phyloP scores from a whole-genome alignment of 2,888 invertebrate genomes.

The Chalcis sispes region DNA sequence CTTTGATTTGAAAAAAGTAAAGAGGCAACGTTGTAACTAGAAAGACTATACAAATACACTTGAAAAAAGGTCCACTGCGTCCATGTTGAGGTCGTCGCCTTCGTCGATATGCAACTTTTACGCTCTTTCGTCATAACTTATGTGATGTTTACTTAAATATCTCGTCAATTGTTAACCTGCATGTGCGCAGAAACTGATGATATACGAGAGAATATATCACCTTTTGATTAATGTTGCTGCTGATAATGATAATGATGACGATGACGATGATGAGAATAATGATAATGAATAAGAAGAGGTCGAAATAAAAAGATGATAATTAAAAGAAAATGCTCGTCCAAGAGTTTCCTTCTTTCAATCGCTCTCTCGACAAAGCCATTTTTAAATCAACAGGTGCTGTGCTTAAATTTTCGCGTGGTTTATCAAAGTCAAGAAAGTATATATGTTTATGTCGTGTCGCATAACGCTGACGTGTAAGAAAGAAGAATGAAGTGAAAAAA shows the following conservation, averaged over 20 bases:
- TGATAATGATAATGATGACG: constrained; percentile 27
- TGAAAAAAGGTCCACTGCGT: constrained; percentile 41
- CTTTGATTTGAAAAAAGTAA: constrained; percentile 15
- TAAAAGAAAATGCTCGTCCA: constrained; percentile 8
- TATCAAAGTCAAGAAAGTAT: constrained; percentile 44
- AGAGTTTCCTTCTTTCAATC: constrained; percentile 36
- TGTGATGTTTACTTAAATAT: constrained; percentile 57
- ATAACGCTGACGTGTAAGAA: background rate
- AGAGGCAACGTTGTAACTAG: constrained; percentile 7
- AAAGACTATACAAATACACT: constrained; percentile 39
- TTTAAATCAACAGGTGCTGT: constrained; percentile 55
- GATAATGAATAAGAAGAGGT: constrained; percentile 4
- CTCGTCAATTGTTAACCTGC: constrained; percentile 26
- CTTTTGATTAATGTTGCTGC: constrained; percentile 38
- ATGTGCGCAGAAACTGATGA: constrained; percentile 6
- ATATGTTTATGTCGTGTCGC: constrained; percentile 15
- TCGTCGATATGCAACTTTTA: constrained; percentile 28
- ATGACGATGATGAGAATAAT: background rate
- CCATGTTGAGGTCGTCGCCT: constrained; percentile 20
- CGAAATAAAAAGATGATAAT: background rate
- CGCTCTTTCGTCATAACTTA: constrained; percentile 54
- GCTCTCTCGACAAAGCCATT: constrained; percentile 52
- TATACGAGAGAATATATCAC: constrained; percentile 23
- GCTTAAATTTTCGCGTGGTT: constrained; percentile 50
- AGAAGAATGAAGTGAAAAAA: constrained; percentile 13